Conservation (phyloP, 2,113 vertebrate genomes). For the Prionailurus viverrinus region DNA sequence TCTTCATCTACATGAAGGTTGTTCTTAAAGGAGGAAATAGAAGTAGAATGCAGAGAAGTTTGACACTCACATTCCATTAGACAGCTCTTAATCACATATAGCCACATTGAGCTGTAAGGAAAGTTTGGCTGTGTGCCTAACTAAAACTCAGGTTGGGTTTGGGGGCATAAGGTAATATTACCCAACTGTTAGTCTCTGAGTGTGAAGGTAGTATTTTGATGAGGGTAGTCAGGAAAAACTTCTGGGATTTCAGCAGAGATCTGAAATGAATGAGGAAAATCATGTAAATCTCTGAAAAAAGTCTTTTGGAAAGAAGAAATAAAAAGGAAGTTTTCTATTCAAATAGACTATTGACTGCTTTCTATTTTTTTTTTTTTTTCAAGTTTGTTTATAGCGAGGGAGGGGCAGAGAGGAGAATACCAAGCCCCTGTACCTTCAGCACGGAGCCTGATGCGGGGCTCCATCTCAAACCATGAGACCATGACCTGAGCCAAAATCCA, state of each 20-base stretch:
- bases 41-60: background rate
- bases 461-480: no score
- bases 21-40: background rate
- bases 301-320: background rate
- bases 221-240: background rate
- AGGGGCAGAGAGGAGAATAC: no score
- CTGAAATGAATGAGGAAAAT: background rate
- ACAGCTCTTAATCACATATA: background rate
- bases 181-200: background rate
- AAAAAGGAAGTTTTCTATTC: constrained; percentile 36
- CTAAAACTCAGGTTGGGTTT: constrained; percentile 39
- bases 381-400: no score
- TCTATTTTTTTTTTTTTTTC: background rate
- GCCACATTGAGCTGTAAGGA: background rate
- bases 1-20: background rate
- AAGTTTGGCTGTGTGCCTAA: background rate
- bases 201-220: constrained; percentile 46
- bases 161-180: background rate
- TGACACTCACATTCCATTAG: background rate
- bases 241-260: background rate
- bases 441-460: no score
- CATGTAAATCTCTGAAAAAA: background rate
- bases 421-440: no score
- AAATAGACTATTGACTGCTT: background rate
- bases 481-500: no score